phyloP scores from a whole-genome alignment of 1,140 invertebrate genomes.

The Mycetomoellerius zeteki region DNA sequence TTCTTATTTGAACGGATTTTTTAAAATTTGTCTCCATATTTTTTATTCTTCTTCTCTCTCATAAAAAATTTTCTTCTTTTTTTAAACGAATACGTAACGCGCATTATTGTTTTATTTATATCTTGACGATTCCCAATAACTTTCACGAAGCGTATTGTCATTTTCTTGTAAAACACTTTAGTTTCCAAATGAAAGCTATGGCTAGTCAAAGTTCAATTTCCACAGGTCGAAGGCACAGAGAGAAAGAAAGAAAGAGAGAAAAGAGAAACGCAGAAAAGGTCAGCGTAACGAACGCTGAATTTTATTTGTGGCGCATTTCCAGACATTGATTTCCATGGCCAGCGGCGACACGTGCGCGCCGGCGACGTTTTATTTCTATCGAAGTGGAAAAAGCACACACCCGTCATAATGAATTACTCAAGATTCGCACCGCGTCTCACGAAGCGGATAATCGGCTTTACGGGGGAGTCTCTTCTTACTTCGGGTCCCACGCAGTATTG shows the following conservation, averaged over 20 bases:
- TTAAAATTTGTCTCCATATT: not conserved
- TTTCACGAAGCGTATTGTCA: not conserved
- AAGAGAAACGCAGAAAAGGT: not conserved
- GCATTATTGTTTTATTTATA: not conserved
- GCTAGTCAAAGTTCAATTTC: not conserved
- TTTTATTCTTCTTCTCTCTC: not conserved
- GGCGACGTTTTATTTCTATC: constrained; percentile 39
- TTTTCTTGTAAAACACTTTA: not conserved
- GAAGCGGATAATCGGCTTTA: constrained; percentile 36
- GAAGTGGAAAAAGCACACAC: not conserved
- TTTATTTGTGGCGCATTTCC: constrained; percentile 37
- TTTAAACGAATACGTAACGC: not conserved
- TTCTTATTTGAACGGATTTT: too few species aligned
- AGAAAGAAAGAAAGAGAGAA: not conserved
- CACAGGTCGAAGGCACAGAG: not conserved
- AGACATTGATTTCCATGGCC: constrained; percentile 22
- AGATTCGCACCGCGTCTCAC: constrained; percentile 17
- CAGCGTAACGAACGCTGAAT: constrained; percentile 19
- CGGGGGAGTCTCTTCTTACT: not conserved
- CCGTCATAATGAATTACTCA: constrained; percentile 36
- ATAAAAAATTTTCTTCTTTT: not conserved
- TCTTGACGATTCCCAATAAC: not conserved
- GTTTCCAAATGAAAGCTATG: not conserved
- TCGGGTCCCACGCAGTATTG: not conserved
- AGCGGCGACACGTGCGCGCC: not conserved